Percentiles rank a stretch among this genome's conserved stretches.
phyloP scores from a whole-genome alignment of 2,888 invertebrate genomes.

The Lasius platythorax region DNA sequence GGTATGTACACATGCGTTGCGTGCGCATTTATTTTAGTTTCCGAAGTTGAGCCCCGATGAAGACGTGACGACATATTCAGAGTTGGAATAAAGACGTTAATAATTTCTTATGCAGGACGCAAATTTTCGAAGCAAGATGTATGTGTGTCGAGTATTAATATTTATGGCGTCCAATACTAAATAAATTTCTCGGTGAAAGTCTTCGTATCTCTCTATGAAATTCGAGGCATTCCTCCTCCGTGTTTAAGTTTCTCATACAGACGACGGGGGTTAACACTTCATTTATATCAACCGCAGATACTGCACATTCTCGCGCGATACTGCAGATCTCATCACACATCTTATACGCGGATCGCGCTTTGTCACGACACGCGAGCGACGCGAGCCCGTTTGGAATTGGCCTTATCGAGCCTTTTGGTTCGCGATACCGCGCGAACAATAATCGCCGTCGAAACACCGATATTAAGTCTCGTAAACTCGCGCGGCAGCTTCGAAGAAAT shows the following conservation, averaged over 20 bases:
- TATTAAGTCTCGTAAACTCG: conserved; percentile 83
- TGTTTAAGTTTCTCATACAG: not conserved
- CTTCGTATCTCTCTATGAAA: not conserved
- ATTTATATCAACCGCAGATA: conserved; percentile 45
- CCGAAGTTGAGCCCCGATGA: not conserved
- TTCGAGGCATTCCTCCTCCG: not conserved
- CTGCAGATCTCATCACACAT: conserved; percentile 77
- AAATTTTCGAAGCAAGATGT: not conserved
- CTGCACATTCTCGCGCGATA: conserved; percentile 33
- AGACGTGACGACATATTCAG: conserved; percentile 35
- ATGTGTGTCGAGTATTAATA: not conserved
- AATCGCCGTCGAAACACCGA: conserved; percentile 78
- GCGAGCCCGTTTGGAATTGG: conserved; percentile 67
- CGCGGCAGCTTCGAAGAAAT: conserved; percentile 80
- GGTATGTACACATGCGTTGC: conserved; percentile 16
- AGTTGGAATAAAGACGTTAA: not conserved
- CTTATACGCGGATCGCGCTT: conserved; percentile 74
- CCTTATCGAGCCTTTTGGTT: conserved; percentile 76
- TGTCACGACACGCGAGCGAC: conserved; percentile 71
- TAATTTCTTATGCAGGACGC: not conserved
- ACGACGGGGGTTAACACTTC: conserved; percentile 64
- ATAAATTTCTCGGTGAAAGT: not conserved
- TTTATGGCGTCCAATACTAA: not conserved
- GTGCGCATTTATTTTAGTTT: conserved; percentile 16
- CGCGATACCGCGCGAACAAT: conserved; percentile 45